Evolutionary conservation across 2,113 vertebrate species (phyloP).

Genomic region (Dendropsophus ebraccatus): DNA sequence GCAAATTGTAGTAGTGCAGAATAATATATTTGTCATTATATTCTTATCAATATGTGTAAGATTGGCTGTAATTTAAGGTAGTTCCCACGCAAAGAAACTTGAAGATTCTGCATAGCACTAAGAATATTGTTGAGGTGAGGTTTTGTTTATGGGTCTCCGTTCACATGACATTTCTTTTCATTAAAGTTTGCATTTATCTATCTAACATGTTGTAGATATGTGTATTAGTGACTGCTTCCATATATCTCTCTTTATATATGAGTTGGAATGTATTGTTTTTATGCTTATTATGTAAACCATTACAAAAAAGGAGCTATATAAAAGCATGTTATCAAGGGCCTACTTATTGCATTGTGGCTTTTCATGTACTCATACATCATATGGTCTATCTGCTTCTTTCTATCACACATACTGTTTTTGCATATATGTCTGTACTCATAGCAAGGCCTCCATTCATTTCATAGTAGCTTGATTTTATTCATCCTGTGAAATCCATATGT

Average conservation of each 20-base stretch:
- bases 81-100: too few species aligned
- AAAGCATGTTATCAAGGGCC: not conserved
- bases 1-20: too few species aligned
- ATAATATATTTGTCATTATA: not conserved
- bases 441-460: not conserved
- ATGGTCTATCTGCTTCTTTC: not conserved
- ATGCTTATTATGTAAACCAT: not conserved
- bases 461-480: not conserved
- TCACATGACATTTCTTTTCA: too few species aligned
- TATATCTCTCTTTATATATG: not conserved
- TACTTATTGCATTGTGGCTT: not conserved
- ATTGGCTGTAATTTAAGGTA: not conserved
- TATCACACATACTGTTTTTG: not conserved
- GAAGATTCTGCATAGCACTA: too few species aligned
- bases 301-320: not conserved
- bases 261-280: not conserved
- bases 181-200: too few species aligned
- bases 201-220: not conserved
- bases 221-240: not conserved
- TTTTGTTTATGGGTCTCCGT: too few species aligned
- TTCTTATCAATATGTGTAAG: not conserved
- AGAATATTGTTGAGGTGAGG: too few species aligned
- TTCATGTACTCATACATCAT: not conserved
- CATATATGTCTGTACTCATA: not conserved
- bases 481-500: not conserved